Evolutionary conservation across 2,113 vertebrate species (phyloP).

Genomic region (Sorex araneus): DNA sequence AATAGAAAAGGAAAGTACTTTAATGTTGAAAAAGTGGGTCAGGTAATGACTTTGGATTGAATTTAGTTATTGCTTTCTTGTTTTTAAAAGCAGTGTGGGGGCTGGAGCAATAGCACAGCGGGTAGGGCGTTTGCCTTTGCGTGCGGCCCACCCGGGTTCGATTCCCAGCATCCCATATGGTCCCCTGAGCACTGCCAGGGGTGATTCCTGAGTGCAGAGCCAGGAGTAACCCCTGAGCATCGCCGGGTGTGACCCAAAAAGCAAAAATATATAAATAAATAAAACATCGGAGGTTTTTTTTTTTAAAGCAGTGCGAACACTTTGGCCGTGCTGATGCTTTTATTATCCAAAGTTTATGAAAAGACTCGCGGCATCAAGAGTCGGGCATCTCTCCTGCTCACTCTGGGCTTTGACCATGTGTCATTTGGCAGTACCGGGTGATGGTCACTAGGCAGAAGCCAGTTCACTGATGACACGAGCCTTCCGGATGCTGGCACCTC

Average conservation of each 20-base stretch:
- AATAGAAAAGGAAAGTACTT: conserved; percentile 99
- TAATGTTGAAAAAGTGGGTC: conserved; percentile 97
- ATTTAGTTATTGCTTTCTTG: background rate
- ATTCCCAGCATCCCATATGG: no score
- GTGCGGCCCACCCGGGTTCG: no score
- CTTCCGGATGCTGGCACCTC: background rate
- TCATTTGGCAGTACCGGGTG: background rate
- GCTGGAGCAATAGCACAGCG: no score
- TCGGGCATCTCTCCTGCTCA: background rate
- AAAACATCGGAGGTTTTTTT: no score
- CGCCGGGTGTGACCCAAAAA: no score
- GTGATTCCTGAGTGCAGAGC: no score
- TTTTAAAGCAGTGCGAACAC: conserved; percentile 40
- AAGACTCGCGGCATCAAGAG: background rate
- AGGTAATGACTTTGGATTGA: conserved; percentile 90
- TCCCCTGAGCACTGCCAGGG: no score
- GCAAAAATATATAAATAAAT: no score
- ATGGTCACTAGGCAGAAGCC: background rate
- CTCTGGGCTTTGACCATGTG: background rate
- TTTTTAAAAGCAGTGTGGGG: conserved; percentile 52
- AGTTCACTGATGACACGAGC: background rate
- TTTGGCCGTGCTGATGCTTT: conserved; percentile 25
- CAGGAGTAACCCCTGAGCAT: no score
- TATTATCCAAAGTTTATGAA: conserved; percentile 22
- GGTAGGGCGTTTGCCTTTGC: no score